Evolutionary conservation across 2,113 vertebrate genomes (phyloP).

Genomic region (Mirza zaza): DNA sequence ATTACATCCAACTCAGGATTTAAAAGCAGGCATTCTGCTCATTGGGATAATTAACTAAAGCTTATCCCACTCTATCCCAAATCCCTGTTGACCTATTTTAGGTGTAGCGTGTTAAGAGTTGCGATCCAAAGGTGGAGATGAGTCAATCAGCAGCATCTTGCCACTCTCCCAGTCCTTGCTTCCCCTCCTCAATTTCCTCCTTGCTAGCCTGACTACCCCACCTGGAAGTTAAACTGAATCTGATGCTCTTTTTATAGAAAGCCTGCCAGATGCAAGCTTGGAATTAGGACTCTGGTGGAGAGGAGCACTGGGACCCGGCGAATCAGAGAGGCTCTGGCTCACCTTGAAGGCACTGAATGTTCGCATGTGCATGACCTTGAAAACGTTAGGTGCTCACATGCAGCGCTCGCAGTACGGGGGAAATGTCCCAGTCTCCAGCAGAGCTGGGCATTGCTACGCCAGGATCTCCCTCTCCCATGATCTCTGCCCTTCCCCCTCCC

Average conservation of each 20-base stretch:
- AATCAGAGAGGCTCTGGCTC: constrained; percentile 31
- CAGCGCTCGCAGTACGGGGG: background rate
- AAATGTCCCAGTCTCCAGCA: constrained; percentile 5
- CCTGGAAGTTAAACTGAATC: constrained; percentile 36
- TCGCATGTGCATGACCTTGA: constrained; percentile 72
- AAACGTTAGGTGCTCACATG: constrained; percentile 6
- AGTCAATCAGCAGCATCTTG: background rate
- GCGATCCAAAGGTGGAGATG: constrained; percentile 63
- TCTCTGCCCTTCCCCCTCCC: background rate
- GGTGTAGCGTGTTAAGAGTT: constrained; percentile 34
- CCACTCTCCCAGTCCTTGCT: background rate
- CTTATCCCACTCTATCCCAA: constrained; percentile 64
- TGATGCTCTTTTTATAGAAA: constrained; percentile 31
- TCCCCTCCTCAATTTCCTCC: background rate
- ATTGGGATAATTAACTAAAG: constrained; percentile 76
- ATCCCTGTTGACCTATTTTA: constrained; percentile 80
- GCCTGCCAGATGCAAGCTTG: background rate
- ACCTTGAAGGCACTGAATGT: constrained; percentile 18
- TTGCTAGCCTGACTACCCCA: background rate
- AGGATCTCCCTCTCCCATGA: background rate
- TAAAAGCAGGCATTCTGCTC: constrained; percentile 63
- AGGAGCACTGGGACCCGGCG: background rate
- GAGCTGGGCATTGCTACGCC: constrained; percentile 57
- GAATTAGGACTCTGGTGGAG: background rate
- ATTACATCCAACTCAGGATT: constrained; percentile 69